Percentiles rank a stretch among this genome's conserved stretches.
Conservation (phyloP, 2,888 invertebrate genomes). For the Rugalucina vietnamica region DNA sequence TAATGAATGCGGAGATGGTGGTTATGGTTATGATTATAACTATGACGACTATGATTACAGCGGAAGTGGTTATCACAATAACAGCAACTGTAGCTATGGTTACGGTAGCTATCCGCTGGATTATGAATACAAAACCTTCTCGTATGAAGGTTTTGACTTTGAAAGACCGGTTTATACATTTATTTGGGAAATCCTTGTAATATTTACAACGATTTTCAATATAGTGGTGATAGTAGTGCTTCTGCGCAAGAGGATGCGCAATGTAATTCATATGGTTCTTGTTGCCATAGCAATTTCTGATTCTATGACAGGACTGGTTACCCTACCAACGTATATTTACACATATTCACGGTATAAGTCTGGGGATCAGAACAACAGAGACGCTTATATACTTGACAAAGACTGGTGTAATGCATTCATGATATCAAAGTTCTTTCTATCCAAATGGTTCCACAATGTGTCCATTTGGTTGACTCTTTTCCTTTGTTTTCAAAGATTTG, state of each 20-base stretch:
- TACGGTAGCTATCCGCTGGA: no score
- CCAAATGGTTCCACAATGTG: constrained; percentile 52
- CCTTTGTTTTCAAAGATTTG: constrained; percentile 56
- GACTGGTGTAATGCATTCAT: constrained; percentile 36
- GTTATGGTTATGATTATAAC: no score
- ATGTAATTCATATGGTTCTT: constrained; percentile 37
- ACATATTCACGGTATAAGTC: constrained; percentile 23
- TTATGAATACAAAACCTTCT: background rate
- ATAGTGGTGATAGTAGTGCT: constrained; percentile 38
- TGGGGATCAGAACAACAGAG: background rate
- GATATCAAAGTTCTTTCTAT: constrained; percentile 47
- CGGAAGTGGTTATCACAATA: no score
- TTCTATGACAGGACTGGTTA: constrained; percentile 54
- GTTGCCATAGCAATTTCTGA: constrained; percentile 54
- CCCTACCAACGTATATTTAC: constrained; percentile 40
- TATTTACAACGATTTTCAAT: constrained; percentile 38
- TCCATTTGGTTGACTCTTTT: constrained; percentile 62
- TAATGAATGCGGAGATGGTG: no score
- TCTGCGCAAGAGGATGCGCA: constrained; percentile 45
- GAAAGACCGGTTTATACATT: constrained; percentile 46
- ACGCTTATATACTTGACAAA: constrained; percentile 10
- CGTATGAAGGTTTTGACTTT: constrained; percentile 25
- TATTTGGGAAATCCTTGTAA: constrained; percentile 45
- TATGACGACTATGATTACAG: no score
- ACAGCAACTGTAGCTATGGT: no score